A percentile compares a stretch with the other conserved stretches of the same genome.
These are phyloP conservation scores for Arbacia lixula DNA, from an alignment of 53 echinoderm and acorn worm genomes.

Conservation along the genomic window DNA sequence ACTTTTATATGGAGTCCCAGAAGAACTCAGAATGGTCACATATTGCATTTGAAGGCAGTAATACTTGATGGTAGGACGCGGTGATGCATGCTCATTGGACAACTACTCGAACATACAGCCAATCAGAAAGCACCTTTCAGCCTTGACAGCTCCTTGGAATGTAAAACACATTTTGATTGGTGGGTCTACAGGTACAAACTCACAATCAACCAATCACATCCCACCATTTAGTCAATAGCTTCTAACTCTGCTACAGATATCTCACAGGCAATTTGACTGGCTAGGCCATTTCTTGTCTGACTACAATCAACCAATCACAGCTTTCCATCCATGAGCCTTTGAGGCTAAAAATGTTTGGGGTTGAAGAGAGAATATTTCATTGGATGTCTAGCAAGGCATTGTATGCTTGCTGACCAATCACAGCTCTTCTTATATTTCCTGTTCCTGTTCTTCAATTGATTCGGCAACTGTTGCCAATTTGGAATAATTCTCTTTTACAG, in stretches of 20 bases:
- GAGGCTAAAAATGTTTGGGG: constrained; percentile 7
- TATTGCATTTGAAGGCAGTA: neutral
- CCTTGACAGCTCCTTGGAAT: constrained; percentile 52
- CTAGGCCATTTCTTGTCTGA: constrained; percentile 36
- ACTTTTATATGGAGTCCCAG: too few species aligned
- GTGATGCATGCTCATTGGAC: too few species aligned
- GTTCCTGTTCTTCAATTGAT: neutral
- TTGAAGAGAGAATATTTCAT: constrained; percentile 12
- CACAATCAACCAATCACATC: constrained; percentile 43
- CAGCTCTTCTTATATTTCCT: neutral
- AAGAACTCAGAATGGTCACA: too few species aligned
- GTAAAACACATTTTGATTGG: constrained; percentile 39
- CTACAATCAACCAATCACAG: constrained; percentile 51
- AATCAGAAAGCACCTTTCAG: constrained; percentile 63
- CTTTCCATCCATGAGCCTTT: constrained; percentile 35
- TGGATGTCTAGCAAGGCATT: constrained; percentile 38
- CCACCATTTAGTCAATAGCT: constrained; percentile 44
- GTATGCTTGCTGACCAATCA: neutral
- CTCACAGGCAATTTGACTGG: constrained; percentile 33
- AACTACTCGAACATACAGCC: constrained; percentile 32
- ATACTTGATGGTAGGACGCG: too few species aligned
- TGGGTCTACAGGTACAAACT: constrained; percentile 16
- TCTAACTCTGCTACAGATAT: constrained; percentile 29
- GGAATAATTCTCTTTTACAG: too few species aligned
- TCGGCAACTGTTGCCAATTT: neutral